These are phyloP conservation scores for Trachurus trachurus DNA, from an alignment of 2,797 vertebrate species.

Conservation along the genomic window DNA sequence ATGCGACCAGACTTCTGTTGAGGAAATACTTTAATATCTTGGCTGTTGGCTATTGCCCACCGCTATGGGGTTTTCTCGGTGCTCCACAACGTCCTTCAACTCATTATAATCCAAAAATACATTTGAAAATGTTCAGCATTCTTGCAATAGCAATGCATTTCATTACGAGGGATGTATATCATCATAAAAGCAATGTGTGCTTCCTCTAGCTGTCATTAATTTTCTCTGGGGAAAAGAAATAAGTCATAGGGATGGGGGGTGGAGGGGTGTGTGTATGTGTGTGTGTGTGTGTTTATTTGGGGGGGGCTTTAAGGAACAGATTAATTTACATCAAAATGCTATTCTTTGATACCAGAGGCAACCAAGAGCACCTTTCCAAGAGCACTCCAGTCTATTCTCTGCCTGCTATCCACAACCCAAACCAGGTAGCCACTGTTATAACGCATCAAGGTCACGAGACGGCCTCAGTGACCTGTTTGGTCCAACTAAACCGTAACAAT, in stretches of 20 bases:
- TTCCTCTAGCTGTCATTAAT: conserved; percentile 78
- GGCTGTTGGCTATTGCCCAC: conserved; percentile 39
- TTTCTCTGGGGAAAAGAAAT: conserved; percentile 54
- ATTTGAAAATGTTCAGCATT: conserved; percentile 49
- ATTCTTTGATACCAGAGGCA: conserved; percentile 78
- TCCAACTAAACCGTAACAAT: conserved; percentile 72
- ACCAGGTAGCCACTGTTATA: conserved; percentile 77
- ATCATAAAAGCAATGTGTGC: conserved; percentile 59
- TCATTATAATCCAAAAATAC: conserved; percentile 69
- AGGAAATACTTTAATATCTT: conserved; percentile 59
- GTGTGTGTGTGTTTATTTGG: background rate
- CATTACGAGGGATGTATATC: conserved; percentile 63
- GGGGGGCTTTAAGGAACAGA: conserved; percentile 66
- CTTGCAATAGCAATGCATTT: conserved; percentile 48
- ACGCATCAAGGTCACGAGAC: conserved; percentile 78
- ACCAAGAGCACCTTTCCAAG: conserved; percentile 83
- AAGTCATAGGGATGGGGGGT: conserved; percentile 41
- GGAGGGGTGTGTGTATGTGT: background rate
- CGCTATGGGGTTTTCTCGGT: conserved; percentile 54
- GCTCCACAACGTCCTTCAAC: conserved; percentile 59
- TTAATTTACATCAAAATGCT: conserved; percentile 82
- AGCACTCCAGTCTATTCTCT: conserved; percentile 74
- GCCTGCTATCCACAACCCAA: conserved; percentile 64
- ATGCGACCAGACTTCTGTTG: conserved; percentile 49
- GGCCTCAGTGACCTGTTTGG: conserved; percentile 81